These are phyloP conservation scores for Erethizon dorsatum DNA, from an alignment of 2,797 vertebrate genomes.

Conservation along the genomic window DNA sequence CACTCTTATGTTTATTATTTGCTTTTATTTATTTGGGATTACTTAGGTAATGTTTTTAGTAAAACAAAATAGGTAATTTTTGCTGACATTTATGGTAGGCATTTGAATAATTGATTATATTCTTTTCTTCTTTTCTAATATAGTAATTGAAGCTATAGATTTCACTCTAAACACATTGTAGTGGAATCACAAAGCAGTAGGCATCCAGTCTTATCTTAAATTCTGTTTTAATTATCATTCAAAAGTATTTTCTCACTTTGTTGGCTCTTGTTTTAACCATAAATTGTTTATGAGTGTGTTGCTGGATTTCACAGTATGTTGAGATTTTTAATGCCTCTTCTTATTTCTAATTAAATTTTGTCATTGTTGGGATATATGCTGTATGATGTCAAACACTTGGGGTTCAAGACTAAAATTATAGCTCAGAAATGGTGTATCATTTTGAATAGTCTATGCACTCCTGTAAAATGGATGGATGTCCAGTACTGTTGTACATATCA, in stretches of 20 bases:
- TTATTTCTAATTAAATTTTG: neutral
- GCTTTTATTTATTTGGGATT: neutral
- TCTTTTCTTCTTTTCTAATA: neutral
- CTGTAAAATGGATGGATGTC: neutral
- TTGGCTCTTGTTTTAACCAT: neutral
- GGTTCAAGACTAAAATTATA: neutral
- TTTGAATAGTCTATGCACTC: neutral
- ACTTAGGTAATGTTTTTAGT: neutral
- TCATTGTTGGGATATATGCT: neutral
- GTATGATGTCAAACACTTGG: neutral
- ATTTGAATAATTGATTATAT: neutral
- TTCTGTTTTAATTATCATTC: neutral
- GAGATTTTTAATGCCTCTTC: neutral
- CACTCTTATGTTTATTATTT: slow-evolving; percentile 16
- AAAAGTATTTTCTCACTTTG: neutral
- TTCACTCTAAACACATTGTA: neutral
- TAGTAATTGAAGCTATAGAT: neutral
- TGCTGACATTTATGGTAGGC: neutral
- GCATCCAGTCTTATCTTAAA: neutral
- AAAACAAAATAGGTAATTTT: neutral
- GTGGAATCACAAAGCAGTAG: neutral
- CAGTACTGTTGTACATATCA: neutral
- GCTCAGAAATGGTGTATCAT: neutral
- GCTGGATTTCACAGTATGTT: neutral
- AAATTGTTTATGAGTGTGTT: slow-evolving; percentile 4